Evolutionary conservation across 2,888 invertebrate species (phyloP).

Genomic region (Trisateles emortualis): DNA sequence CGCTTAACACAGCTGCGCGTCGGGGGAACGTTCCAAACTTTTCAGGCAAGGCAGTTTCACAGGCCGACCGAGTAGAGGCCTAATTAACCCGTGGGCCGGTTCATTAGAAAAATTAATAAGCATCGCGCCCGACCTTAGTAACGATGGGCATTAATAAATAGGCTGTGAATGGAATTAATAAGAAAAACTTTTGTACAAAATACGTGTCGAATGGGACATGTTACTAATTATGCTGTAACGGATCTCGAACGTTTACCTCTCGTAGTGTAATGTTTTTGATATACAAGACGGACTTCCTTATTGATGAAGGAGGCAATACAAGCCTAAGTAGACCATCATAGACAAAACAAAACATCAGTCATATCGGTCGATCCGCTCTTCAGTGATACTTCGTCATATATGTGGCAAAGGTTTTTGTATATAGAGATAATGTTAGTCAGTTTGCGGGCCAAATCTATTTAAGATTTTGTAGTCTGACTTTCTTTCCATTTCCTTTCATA

Average conservation of each 20-base stretch:
- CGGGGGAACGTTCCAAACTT: constrained; percentile 74
- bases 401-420: no score
- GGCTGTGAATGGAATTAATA: constrained; percentile 46
- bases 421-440: no score
- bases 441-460: no score
- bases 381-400: no score
- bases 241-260: constrained; percentile 1
- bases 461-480: no score
- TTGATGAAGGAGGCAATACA: background rate
- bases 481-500: no score
- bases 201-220: constrained; percentile 51
- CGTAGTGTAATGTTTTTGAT: background rate
- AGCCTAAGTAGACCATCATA: no score
- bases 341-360: no score
- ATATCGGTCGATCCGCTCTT: no score
- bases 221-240: constrained; percentile 29
- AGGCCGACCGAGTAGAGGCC: constrained; percentile 48
- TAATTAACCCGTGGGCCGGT: constrained; percentile 65
- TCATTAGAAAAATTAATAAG: constrained; percentile 75
- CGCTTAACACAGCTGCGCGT: constrained; percentile 61
- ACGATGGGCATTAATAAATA: constrained; percentile 54
- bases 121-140: constrained; percentile 46
- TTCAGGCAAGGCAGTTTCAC: constrained; percentile 63
- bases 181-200: constrained; percentile 51
- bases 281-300: background rate